Base-by-base conservation (phyloP, 1,140 invertebrate genomes). In the Drosophila ogumai region DNA sequence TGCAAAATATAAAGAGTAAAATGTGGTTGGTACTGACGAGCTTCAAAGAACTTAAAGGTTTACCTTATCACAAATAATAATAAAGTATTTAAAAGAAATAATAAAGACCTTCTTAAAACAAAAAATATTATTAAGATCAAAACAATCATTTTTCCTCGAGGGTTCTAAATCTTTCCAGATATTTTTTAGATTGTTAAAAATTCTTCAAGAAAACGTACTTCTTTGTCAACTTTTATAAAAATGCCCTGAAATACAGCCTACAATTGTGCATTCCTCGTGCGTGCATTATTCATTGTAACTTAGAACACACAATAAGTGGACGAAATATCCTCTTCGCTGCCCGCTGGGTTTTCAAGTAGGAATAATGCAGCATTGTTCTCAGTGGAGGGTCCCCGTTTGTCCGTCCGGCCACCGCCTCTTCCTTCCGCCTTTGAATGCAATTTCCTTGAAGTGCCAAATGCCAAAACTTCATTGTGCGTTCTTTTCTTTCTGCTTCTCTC, bases 381-480 rank as follows among this genome's bases (percentile, higher is more conserved):
- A 12, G 52, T 88, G 50, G 63, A 82, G 76, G 61, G 60, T 55
- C 34, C 54, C 46, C 22, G 12, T 49, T 15, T 13, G 15, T 36
- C 60, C 12, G 38, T 34, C 46, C 32, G 38, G 31, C 22, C n/a
- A 28, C 43, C 15, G 8, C 43, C 28, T 46, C 56, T 58, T 66
- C 56, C 56, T 88, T 88, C 84, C 84, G 84, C 76, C 54, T 60
- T 50, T 67, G 41, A 64, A 73, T 60, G 64, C 66, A 50, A 78
- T 81, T 88, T 88, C 78, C 84, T 65, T 49, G 68, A 90, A 88
- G 74, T 78, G 74, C 74, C 74, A 77, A 77, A 77, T 77, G 74
- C 74, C 74, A 77, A 82, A 87, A 64, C 58, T 78, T 68, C 74
- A 86, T 86, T 81, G 69, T 82, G 57, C 60, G 41, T 63, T 75